Conservation (phyloP, 2,888 invertebrate species). For the Eugnorisma glareosa region DNA sequence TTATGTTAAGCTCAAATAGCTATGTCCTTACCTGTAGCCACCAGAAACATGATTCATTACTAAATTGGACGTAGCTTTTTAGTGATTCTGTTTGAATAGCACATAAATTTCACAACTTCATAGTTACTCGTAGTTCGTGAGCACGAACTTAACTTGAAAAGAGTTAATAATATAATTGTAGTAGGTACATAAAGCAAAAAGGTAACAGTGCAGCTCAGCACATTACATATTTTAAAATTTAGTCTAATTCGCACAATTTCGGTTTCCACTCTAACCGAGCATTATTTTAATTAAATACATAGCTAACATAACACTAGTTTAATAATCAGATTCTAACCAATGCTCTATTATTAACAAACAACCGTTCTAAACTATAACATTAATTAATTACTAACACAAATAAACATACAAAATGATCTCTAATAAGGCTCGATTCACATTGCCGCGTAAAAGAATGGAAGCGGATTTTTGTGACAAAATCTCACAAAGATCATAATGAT, state of each 20-base stretch:
- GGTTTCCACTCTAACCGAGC: background rate
- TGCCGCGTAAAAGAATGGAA: background rate
- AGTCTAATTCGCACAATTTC: constrained; percentile 1
- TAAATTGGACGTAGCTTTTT: background rate
- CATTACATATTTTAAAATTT: background rate
- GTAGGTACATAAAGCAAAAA: background rate
- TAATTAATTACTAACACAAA: constrained; percentile 36
- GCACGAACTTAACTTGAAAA: background rate
- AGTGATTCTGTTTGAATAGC: background rate
- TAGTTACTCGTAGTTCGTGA: background rate
- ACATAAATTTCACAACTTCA: background rate
- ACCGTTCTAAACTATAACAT: constrained; percentile 20
- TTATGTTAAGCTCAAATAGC: background rate
- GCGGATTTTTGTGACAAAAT: background rate
- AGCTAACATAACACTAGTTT: constrained; percentile 21
- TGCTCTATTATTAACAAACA: constrained; percentile 26
- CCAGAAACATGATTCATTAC: background rate
- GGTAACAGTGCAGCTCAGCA: background rate
- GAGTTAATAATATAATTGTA: background rate
- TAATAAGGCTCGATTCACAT: constrained; percentile 18
- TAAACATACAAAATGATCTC: constrained; percentile 41
- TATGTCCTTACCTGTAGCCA: background rate
- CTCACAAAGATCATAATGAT: background rate
- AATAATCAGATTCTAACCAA: constrained; percentile 27
- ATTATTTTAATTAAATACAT: constrained; percentile 5